phyloP scores from a whole-genome alignment of 2,888 invertebrate species.

The Sphaeridia pumilis region DNA sequence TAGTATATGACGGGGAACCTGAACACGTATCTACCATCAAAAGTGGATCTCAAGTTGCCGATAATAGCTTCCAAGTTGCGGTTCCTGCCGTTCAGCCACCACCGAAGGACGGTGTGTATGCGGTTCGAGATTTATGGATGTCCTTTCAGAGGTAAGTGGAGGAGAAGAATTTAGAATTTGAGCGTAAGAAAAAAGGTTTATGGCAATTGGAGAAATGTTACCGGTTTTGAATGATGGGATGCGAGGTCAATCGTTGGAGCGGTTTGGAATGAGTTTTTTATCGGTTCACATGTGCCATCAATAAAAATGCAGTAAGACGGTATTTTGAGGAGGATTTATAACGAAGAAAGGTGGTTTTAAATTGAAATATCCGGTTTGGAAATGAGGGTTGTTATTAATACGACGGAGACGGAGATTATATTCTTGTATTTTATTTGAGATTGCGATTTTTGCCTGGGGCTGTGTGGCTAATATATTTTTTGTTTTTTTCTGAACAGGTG shows the following conservation, averaged over 20 bases:
- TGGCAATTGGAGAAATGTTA: too few species aligned
- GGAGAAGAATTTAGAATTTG: too few species aligned
- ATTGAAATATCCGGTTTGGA: too few species aligned
- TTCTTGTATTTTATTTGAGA: neutral
- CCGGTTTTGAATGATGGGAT: too few species aligned
- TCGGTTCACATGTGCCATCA: too few species aligned
- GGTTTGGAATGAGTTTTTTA: too few species aligned
- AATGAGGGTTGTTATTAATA: neutral
- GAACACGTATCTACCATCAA: conserved; percentile 72
- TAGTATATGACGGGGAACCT: conserved; percentile 73
- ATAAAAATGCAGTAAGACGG: too few species aligned
- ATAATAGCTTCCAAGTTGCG: conserved; percentile 75
- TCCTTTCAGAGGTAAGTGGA: conserved; percentile 55
- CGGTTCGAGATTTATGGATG: conserved; percentile 83
- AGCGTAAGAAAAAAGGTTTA: too few species aligned
- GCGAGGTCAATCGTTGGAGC: too few species aligned
- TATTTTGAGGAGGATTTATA: too few species aligned
- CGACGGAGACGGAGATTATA: too few species aligned
- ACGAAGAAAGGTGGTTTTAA: too few species aligned
- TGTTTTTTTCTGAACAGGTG: conserved; percentile 48
- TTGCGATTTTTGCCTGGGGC: neutral
- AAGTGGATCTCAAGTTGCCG: conserved; percentile 64
- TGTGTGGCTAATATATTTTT: neutral
- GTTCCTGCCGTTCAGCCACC: conserved; percentile 71
- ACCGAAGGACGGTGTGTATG: conserved; percentile 79